Evolutionary conservation across 2,113 vertebrate species (phyloP).

Genomic region (Engystomops pustulosus): DNA sequence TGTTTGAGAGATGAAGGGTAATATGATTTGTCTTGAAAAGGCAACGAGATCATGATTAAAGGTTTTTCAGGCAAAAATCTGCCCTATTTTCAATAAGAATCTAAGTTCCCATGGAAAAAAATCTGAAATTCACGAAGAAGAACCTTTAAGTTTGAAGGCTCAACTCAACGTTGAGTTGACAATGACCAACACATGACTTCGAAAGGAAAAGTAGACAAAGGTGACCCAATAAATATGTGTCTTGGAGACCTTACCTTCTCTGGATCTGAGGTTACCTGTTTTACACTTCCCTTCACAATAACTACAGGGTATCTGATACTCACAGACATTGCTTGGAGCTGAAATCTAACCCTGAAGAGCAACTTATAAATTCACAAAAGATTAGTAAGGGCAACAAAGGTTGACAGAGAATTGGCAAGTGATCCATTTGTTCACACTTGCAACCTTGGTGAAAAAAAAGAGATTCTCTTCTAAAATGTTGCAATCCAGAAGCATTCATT

Average conservation of each 20-base stretch:
- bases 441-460: constrained; percentile 25
- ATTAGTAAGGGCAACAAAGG: constrained; percentile 61
- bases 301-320: constrained; percentile 63
- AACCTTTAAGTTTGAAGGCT: neutral
- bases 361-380: constrained; percentile 6
- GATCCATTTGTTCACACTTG: constrained; percentile 65
- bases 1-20: constrained; percentile 55
- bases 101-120: neutral
- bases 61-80: constrained; percentile 61
- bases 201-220: constrained; percentile 62
- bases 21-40: constrained; percentile 60
- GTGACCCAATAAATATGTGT: constrained; percentile 59
- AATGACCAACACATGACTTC: constrained; percentile 55
- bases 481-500: constrained; percentile 60
- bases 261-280: constrained; percentile 67
- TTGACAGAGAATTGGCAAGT: constrained; percentile 67
- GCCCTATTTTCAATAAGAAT: neutral
- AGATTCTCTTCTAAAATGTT: constrained; percentile 63
- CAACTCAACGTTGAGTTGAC: neutral
- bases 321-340: constrained; percentile 66
- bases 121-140: neutral
- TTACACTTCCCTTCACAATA: constrained; percentile 69
- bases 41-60: constrained; percentile 58
- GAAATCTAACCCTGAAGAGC: constrained; percentile 57
- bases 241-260: constrained; percentile 54